Base-by-base conservation (phyloP, 2,113 vertebrate genomes). In the Mirounga angustirostris region DNA sequence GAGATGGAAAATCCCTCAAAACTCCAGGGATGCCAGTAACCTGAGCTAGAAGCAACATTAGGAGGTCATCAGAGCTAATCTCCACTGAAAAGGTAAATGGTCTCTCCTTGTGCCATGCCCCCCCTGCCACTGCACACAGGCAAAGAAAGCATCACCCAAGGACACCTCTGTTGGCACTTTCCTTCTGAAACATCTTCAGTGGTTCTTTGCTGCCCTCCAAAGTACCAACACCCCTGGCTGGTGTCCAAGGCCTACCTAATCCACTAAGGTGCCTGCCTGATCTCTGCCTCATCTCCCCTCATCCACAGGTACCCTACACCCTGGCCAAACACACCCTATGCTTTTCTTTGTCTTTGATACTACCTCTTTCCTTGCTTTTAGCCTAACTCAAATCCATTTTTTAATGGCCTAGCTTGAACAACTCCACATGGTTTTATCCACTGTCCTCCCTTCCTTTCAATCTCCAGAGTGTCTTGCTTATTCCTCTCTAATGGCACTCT, bases 131-230 rank as follows among this genome's bases (percentile, higher is more conserved):
- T 76, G 56, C 56, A 97, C 73, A 59, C 52, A 96, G 36, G 89
- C 26, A n/a, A 40, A 36, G 43, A 24, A 50, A 28, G 43, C 43
- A 78, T 28, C 16, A n/a, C 22, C 36, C 24, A 61, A 94, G 46
- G 87, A 61, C 15, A 85, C 79, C 13, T 46, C 43, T 84, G 16
- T 28, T 12, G 40, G 83, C 54, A 86, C 9, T 22, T 19, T 33
- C 12, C 74, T 85, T 92, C 54, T 78, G 83, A 54, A 88, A 91
- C 83, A 36, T 26, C 52, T 96, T 96, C 79, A 56, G 26, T 61
- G 36, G 14, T 67, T 94, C 61, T 71, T n/a, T 84, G 36, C 11
- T 94, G 7, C 22, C 28, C 78, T 83, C 52, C 40, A 26, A 90
- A 92, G 30, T 78, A 50, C 30, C 81, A 94, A 63, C 2, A 71